Evolutionary conservation across 2,797 vertebrate genomes (phyloP), one percentile per base, ranked within the genome.

Genomic region (Myoxocephalus aenaeus): DNA sequence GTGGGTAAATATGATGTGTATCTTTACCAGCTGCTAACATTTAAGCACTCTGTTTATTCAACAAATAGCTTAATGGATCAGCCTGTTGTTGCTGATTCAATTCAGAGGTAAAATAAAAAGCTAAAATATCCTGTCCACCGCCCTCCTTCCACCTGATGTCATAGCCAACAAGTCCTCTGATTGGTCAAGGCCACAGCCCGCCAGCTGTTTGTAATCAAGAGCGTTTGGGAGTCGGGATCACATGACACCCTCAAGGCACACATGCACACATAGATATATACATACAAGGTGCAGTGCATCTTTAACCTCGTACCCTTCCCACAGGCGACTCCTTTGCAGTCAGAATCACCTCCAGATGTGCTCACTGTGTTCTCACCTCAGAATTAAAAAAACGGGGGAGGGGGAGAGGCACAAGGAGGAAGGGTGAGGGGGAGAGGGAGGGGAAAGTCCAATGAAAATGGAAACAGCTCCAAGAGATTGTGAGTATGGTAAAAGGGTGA

Each of bases 181-280:
- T 90, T 87, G 88, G 86, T 5, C 32, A 7, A 84, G 46, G 17
- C 40, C 0, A 6, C 15, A 54, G 64, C 80, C 73, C 18, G 38
- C 84, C 91, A 93, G 91, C 90, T 93, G 92, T 90, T 93, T 89
- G 88, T 84, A 91, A 93, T 94, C 87, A 93, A 81, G 58, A 86
- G 71, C 65, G 50, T 85, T 92, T 85, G 70, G 77, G 73, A 88
- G 72, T 82, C 53, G 50, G 80, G 81, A 76, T 90, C 87, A 88
- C 89, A 85, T 88, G 89, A 90, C 86, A 75, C 86, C 90, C 86
- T 82, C 14, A 68, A 86, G 91, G 86, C 87, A 62, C 73, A 74
- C 72, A 77, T 44, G 51, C 79, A 80, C 65, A 73, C 77, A 77
- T 32, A 77, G 78, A 88, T 76, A 70, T 79, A 69, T 70, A 75